Conservation (phyloP, 2,888 invertebrate genomes). For the Apoda limacodes region DNA sequence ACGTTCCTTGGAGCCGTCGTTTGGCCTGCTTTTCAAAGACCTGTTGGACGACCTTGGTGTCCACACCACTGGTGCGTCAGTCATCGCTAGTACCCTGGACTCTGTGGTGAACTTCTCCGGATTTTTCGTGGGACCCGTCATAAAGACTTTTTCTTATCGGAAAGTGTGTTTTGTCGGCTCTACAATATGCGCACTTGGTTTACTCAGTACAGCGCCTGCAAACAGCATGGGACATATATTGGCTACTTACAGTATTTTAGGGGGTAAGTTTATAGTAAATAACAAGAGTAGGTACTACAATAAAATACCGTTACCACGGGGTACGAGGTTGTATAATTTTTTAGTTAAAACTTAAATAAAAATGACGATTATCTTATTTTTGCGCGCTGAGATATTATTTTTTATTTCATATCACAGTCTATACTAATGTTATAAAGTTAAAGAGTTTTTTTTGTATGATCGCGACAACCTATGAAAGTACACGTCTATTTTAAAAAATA, state of each 20-base stretch:
- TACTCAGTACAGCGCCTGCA: conserved; percentile 76
- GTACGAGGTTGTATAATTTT: no score
- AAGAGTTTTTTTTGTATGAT: no score
- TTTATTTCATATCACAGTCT: no score
- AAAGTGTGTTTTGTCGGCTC: conserved; percentile 78
- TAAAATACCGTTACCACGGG: no score
- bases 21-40: conserved; percentile 83
- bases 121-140: conserved; percentile 80
- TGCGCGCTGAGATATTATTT: no score
- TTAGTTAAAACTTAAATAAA: no score
- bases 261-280: conserved; percentile 70
- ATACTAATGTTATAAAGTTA: no score
- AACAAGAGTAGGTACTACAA: no score
- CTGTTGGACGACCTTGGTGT: conserved; percentile 76
- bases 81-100: conserved; percentile 81
- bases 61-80: conserved; percentile 79
- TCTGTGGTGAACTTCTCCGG: conserved; percentile 84
- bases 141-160: conserved; percentile 79
- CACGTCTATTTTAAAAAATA: no score
- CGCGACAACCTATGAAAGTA: no score
- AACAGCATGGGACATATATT: conserved; percentile 78
- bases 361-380: no score
- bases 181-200: conserved; percentile 73
- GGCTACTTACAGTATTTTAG: conserved; percentile 79
- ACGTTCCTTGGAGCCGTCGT: conserved; percentile 83